Conservation (phyloP, 2,797 vertebrate species). For the Helicolenus hilgendorfi region DNA sequence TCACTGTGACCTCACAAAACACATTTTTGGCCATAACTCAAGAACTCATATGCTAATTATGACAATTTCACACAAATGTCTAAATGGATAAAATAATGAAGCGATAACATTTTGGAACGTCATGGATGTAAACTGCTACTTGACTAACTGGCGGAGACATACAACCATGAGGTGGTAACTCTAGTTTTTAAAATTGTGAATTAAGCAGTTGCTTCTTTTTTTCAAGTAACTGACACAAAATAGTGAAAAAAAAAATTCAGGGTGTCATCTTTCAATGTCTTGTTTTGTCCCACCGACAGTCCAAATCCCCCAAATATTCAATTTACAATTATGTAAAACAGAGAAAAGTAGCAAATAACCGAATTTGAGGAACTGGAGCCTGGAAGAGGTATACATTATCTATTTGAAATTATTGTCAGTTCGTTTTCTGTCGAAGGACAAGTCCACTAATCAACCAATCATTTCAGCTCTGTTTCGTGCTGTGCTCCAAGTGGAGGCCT, state of each 20-base stretch:
- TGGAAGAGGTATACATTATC: background rate
- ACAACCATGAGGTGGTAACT: background rate
- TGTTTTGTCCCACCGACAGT: background rate
- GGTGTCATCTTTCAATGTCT: background rate
- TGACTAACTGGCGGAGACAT: background rate
- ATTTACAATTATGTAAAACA: background rate
- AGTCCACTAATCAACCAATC: background rate
- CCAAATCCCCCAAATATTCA: background rate
- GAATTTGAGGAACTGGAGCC: background rate
- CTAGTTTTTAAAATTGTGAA: background rate
- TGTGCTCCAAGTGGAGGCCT: background rate
- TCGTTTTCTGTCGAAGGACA: background rate
- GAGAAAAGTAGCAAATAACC: accelerated
- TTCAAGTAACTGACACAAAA: background rate
- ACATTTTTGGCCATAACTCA: too few relatives aligned
- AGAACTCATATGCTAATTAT: too few relatives aligned
- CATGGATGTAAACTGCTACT: background rate
- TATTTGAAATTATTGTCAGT: background rate
- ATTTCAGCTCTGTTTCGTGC: background rate
- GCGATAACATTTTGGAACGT: background rate
- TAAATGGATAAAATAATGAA: too few relatives aligned
- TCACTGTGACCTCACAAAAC: too few relatives aligned
- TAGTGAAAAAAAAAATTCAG: background rate
- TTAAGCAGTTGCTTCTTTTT: background rate
- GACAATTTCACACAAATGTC: too few relatives aligned